Evolutionary conservation across 1,140 invertebrate species (phyloP).

Genomic region (Manduca sexta): DNA sequence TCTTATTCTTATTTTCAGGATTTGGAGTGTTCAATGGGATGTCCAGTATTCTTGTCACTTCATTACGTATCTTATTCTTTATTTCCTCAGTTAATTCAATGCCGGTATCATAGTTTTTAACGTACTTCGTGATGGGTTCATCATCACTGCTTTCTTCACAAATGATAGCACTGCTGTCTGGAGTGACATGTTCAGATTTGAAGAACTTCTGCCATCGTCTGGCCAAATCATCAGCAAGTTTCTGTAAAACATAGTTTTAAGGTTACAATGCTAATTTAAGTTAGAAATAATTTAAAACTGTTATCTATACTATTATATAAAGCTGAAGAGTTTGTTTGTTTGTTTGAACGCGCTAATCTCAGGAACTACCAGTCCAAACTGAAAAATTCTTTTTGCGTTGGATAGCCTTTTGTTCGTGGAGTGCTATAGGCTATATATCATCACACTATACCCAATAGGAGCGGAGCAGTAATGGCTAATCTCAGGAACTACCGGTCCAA

Average conservation of each 20-base stretch:
- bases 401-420: no score
- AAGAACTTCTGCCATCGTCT: slow-evolving; percentile 28
- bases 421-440: no score
- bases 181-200: slow-evolving; percentile 13
- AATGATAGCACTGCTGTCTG: no score
- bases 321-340: no score
- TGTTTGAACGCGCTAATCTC: no score
- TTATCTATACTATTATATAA: no score
- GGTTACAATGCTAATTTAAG: neutral
- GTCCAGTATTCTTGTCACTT: slow-evolving; percentile 36
- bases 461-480: no score
- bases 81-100: slow-evolving; percentile 47
- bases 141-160: slow-evolving; percentile 38
- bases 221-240: slow-evolving; percentile 25
- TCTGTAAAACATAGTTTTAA: slow-evolving; percentile 18
- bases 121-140: slow-evolving; percentile 59
- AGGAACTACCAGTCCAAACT: no score
- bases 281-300: no score
- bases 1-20: neutral
- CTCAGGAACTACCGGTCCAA: no score
- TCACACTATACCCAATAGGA: no score
- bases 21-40: neutral
- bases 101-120: slow-evolving; percentile 36
- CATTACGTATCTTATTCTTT: slow-evolving; percentile 39
- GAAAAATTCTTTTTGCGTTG: no score